Conservation (phyloP, 1,140 invertebrate genomes). For the Probaryconus sp. region DNA sequence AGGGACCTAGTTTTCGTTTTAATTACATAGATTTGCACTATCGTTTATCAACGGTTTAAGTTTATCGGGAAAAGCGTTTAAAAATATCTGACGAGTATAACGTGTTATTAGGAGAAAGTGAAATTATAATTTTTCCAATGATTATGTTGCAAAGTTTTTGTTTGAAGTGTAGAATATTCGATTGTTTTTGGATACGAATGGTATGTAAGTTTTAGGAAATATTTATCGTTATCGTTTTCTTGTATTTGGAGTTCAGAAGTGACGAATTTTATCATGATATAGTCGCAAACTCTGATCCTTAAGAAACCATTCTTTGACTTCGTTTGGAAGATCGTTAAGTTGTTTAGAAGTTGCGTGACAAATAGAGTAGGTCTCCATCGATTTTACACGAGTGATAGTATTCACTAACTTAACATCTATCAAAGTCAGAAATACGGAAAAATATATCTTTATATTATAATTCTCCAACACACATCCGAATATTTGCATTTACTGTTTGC, state of each 20-base stretch:
- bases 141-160: too few relatives aligned
- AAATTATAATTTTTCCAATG: constrained; percentile 1
- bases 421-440: constrained; percentile 50
- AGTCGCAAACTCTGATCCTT: constrained; percentile 9
- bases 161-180: background rate
- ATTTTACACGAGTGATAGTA: constrained; percentile 28
- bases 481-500: constrained; percentile 22
- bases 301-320: constrained; percentile 39
- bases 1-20: constrained; percentile 9
- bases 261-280: constrained; percentile 18
- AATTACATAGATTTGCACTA: constrained; percentile 32
- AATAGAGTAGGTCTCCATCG: constrained; percentile 43
- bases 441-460: constrained; percentile 48
- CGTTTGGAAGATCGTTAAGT: constrained; percentile 51
- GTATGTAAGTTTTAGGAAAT: too few relatives aligned
- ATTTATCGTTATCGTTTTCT: too few relatives aligned
- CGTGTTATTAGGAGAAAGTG: background rate
- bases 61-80: constrained; percentile 14
- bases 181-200: too few relatives aligned
- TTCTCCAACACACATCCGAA: constrained; percentile 25
- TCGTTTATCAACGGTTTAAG: constrained; percentile 7
- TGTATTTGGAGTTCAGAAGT: too few relatives aligned
- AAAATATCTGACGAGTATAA: constrained; percentile 18
- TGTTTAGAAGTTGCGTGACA: constrained; percentile 51
- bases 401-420: constrained; percentile 43